These are phyloP conservation scores for Apogon talboti DNA, from an alignment of 2,797 vertebrate species.

Conservation along the genomic window DNA sequence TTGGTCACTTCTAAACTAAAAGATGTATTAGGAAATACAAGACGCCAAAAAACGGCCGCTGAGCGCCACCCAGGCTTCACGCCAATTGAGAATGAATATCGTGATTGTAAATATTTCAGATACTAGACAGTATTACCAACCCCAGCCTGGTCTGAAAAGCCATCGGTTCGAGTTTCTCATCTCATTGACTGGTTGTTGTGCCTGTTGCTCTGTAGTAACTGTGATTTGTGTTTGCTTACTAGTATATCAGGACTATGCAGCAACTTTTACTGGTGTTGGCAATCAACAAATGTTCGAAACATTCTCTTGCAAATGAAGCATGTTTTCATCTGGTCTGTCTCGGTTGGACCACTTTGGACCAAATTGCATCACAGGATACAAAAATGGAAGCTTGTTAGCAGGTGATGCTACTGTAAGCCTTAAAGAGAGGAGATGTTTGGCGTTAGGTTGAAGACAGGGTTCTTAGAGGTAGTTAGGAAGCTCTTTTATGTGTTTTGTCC, in stretches of 20 bases:
- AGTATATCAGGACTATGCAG: constrained; percentile 83
- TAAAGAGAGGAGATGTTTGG: constrained; percentile 46
- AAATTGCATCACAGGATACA: constrained; percentile 35
- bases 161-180: constrained; percentile 66
- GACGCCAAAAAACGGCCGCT: constrained; percentile 23
- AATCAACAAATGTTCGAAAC: constrained; percentile 47
- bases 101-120: constrained; percentile 72
- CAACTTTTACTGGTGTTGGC: constrained; percentile 82
- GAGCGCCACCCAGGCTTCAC: constrained; percentile 15
- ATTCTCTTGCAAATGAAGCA: constrained; percentile 24
- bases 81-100: constrained; percentile 23
- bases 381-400: constrained; percentile 27
- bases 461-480: constrained; percentile 25
- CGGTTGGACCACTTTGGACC: constrained; percentile 40
- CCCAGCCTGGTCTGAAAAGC: constrained; percentile 56
- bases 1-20: constrained; percentile 34
- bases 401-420: constrained; percentile 52
- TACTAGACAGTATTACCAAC: constrained; percentile 30
- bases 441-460: constrained; percentile 55
- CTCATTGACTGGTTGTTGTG: constrained; percentile 80
- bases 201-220: constrained; percentile 83
- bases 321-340: constrained; percentile 49
- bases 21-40: constrained; percentile 33
- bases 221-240: constrained; percentile 83
- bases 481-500: constrained; percentile 32